Evolutionary conservation across 2,797 vertebrate genomes (phyloP), one percentile per base, ranked within the genome.

Genomic region (Arvicola amphibius): DNA sequence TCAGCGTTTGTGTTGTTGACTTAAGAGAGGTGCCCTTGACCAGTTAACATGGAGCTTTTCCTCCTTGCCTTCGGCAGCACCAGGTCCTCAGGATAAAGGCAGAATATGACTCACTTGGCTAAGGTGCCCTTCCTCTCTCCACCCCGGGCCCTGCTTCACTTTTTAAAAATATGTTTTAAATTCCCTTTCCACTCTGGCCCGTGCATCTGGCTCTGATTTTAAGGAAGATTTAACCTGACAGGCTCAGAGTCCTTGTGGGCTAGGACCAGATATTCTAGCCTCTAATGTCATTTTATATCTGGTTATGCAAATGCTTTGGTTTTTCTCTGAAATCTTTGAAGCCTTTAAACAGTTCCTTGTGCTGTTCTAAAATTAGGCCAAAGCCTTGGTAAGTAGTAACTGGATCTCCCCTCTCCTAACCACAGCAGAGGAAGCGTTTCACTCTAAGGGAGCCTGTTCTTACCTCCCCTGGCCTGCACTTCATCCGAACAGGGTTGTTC

Each of bases 331-430:
- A 91, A 94, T 89, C 96, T 97, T 97, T 97, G 96, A 97, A 96
- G 95, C 79, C 63, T 96, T 97, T 95, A 96, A 97, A 92, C 71
- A 90, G 91, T 96, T 97, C 94, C 93, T 97, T 94, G 94, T 97
- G 95, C 93, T 94, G 34, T 94, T 96, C 94, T 95, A 97, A 97
- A 98, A 94, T 97, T 96, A 97, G 94, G 96, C 83, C 90, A 93
- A 76, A 81, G 79, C 76, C 83, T 43, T 94, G 86, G 80, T 69
- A 59, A 92, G 65, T 46, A 0, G 86, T 92, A 97, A 97, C 48
- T 40, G 53, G 86, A 94, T 94, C 97, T 94, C 77, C 27, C 17
- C 76, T 95, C 88, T 96, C 91, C 84, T 92, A 21, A 77, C 56
- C 88, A 73, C 46, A 13, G 59, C 81, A 69, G 71, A 80, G 93